Evolutionary conservation across 2,888 invertebrate genomes (phyloP), one percentile per base, ranked within the genome.

Genomic region (Branchipolynoe longqiensis): DNA sequence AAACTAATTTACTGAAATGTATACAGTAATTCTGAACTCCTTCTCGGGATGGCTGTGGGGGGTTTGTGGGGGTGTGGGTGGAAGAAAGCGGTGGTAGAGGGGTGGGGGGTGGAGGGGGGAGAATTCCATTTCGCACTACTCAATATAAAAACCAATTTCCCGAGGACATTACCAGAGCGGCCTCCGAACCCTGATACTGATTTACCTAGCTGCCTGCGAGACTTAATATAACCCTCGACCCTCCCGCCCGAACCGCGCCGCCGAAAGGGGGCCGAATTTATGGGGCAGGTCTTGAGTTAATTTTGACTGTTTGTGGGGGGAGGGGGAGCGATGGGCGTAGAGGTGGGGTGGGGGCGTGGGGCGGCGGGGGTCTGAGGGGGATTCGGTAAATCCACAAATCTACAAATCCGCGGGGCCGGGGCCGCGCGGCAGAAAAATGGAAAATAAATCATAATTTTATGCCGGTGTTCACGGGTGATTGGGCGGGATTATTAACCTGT

Each of bases 131-230:
- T 78, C 41, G 78, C 78, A 78, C 41, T 78, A 48, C 78, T 54
- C 78, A 78, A 78, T 78, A 78, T 78, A 78, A 78, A 78, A 78
- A 41, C 78, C 78, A 78, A 78, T 78, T 78, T 78, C 78, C 78
- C 28, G n/a, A 40, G 78, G 78, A 78, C 78, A 78, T 78, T 78
- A 78, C 54, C 28, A 31, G 25, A 18, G 78, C 8, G 28, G 48
- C 78, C 22, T 48, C 36, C 69, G 69, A 69, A 38, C 18, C 69
- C 69, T 69, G 69, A 69, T 69, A 69, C 69, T 69, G 69, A 69
- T 69, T 69, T 69, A 69, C 69, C 69, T 69, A 36, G 69, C 69
- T 69, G 69, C 69, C 38, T 69, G 69, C 69, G 36, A 69, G 69
- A 69, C 69, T 69, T 69, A 69, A 69, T 69, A 69, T 69, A 69